Evolutionary conservation across 1,140 invertebrate genomes (phyloP).

Genomic region (Trachymyrmex cornetzi): DNA sequence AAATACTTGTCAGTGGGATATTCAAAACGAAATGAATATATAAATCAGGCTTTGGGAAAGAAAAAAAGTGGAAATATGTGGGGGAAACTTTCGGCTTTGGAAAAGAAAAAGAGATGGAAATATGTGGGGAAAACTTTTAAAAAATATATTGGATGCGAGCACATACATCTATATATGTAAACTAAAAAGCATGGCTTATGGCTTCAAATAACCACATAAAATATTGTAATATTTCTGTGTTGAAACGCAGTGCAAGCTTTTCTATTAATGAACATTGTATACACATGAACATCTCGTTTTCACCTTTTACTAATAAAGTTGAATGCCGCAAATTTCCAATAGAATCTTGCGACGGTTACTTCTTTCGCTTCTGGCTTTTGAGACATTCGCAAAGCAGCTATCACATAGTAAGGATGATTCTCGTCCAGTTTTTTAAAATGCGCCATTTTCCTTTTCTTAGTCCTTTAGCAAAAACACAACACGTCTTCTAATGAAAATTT

Average conservation of each 20-base stretch:
- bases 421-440: slow-evolving; percentile 78
- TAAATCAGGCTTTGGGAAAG: background rate
- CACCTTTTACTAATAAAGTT: slow-evolving; percentile 81
- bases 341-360: slow-evolving; percentile 78
- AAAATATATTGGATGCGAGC: background rate
- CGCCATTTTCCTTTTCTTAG: slow-evolving; percentile 73
- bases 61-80: background rate
- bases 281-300: slow-evolving; percentile 45
- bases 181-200: background rate
- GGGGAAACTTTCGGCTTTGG: background rate
- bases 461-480: slow-evolving; percentile 67
- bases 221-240: background rate
- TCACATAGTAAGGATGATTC: slow-evolving; percentile 78
- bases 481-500: slow-evolving; percentile 33
- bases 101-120: background rate
- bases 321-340: slow-evolving; percentile 81
- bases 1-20: background rate
- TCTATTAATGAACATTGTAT: background rate
- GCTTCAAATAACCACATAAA: background rate
- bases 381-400: slow-evolving; percentile 79
- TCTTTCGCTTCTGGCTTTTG: slow-evolving; percentile 78
- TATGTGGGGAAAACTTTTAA: background rate
- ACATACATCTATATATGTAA: background rate
- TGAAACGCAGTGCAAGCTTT: slow-evolving; percentile 5
- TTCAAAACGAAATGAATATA: background rate